Evolutionary conservation across 2,797 vertebrate genomes (phyloP).

Genomic region (Typhlichthys subterraneus): DNA sequence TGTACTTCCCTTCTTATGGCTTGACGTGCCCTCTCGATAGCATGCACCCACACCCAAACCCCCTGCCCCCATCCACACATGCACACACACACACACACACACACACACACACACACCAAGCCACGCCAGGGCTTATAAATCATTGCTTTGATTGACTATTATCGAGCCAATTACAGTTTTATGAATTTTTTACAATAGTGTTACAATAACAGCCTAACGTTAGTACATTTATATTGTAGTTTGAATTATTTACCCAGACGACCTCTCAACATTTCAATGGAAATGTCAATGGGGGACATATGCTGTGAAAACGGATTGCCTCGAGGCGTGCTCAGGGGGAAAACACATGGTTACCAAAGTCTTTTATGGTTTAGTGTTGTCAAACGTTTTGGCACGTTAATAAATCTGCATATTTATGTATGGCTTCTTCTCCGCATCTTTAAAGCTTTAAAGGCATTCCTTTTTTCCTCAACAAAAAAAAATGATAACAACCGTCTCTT

Average conservation of each 20-base stretch:
- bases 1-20: slow-evolving; percentile 37
- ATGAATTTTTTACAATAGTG: no score
- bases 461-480: slow-evolving; percentile 9
- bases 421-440: background rate
- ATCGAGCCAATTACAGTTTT: slow-evolving; percentile 20
- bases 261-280: no score
- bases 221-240: no score
- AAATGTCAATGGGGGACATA: no score
- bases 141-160: slow-evolving; percentile 19
- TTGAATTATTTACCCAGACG: no score
- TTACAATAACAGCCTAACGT: no score
- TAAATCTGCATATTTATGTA: background rate
- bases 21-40: slow-evolving; percentile 33
- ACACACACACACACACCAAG: background rate
- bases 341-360: slow-evolving; percentile 3
- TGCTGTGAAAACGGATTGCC: no score
- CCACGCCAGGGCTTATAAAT: slow-evolving; percentile 29
- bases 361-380: background rate
- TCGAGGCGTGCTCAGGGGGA: background rate
- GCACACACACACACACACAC: background rate
- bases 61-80: slow-evolving; percentile 18
- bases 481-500: background rate
- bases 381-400: background rate
- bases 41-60: slow-evolving; percentile 16
- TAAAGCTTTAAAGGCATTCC: slow-evolving; percentile 3